These are phyloP conservation scores for Dasyornis broadbenti DNA, from an alignment of 2,113 vertebrate species.

Conservation along the genomic window DNA sequence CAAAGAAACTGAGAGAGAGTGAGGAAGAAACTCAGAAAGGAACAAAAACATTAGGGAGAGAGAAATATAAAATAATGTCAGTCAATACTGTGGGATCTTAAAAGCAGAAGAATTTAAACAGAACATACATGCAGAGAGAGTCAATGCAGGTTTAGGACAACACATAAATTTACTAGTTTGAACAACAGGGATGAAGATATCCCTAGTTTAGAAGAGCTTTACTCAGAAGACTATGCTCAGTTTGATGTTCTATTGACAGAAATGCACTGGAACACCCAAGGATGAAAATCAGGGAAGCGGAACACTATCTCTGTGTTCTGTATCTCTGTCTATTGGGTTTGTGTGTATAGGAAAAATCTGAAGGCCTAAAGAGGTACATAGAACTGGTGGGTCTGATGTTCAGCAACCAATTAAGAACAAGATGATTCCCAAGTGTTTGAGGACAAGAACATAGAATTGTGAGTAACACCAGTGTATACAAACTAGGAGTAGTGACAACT, in stretches of 20 bases:
- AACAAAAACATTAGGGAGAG: background rate
- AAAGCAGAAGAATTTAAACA: background rate
- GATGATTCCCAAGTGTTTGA: background rate
- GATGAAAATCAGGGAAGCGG: background rate
- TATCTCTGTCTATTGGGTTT: background rate
- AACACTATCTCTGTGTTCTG: background rate
- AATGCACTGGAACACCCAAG: background rate
- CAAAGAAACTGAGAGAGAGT: background rate
- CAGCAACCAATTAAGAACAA: background rate
- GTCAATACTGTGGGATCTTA: background rate
- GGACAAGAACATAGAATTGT: background rate
- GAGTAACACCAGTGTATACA: background rate
- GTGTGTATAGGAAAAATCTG: fast-evolving
- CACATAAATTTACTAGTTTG: background rate
- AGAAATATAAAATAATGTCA: background rate
- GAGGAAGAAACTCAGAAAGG: background rate
- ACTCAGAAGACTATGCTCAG: background rate
- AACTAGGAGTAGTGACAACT: background rate
- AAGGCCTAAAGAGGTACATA: background rate
- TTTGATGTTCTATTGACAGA: background rate
- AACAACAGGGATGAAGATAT: background rate
- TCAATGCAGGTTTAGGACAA: background rate
- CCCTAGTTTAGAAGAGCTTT: background rate
- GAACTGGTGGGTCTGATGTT: background rate
- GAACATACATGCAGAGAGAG: background rate